phyloP scores from a whole-genome alignment of 1,140 invertebrate species.

The Eupristina koningsbergeri region DNA sequence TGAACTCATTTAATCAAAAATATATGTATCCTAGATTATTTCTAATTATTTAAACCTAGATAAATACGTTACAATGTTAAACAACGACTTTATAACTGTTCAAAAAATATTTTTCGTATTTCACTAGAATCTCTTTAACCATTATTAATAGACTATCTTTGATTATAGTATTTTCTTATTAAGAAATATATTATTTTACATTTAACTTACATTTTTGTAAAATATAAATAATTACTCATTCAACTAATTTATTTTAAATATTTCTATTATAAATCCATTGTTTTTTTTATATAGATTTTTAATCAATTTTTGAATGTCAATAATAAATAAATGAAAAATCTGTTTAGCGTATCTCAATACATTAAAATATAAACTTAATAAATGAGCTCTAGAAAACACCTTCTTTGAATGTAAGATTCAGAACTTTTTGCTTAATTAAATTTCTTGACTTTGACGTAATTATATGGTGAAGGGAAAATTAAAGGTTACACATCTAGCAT shows the following conservation, averaged over 20 bases:
- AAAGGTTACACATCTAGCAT: not conserved
- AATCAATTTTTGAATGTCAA: not conserved
- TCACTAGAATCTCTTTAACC: too few relatives aligned
- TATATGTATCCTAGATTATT: too few relatives aligned
- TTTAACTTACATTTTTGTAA: not conserved
- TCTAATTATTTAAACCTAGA: too few relatives aligned
- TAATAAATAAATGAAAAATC: slow-evolving; percentile 21
- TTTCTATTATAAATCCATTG: not conserved
- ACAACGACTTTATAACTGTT: too few relatives aligned
- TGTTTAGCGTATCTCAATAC: not conserved
- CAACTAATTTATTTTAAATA: not conserved
- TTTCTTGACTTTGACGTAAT: not conserved
- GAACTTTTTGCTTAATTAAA: slow-evolving; percentile 35
- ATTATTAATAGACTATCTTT: too few relatives aligned
- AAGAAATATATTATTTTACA: too few relatives aligned
- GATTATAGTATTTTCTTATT: too few relatives aligned
- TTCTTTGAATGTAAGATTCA: not conserved
- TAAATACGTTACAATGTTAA: too few relatives aligned
- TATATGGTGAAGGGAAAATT: not conserved
- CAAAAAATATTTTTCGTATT: too few relatives aligned
- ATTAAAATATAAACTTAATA: slow-evolving; percentile 14
- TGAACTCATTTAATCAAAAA: too few relatives aligned
- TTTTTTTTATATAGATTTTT: not conserved
- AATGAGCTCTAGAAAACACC: slow-evolving; percentile 29
- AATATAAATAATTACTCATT: not conserved